phyloP scores from a whole-genome alignment of 2,888 invertebrate genomes.

The Mechanitis messenoides region DNA sequence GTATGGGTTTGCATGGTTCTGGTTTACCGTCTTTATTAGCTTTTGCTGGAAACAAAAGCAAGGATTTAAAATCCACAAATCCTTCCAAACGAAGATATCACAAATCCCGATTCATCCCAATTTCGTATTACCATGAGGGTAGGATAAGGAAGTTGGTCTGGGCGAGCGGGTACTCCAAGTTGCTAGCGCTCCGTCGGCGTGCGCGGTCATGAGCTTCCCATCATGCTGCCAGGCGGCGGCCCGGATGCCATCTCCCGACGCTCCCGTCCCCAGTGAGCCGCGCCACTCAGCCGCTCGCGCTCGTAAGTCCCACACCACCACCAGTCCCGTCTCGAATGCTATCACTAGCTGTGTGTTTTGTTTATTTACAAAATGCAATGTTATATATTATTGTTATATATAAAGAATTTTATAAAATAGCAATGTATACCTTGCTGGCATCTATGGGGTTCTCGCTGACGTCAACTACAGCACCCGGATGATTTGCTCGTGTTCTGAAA shows the following conservation, averaged over 20 bases:
- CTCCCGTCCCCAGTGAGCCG: conserved; percentile 86
- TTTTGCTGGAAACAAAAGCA: conserved; percentile 81
- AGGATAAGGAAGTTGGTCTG: conserved; percentile 87
- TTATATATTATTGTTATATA: neutral
- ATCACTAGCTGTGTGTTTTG: conserved; percentile 87
- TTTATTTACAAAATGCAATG: too few species aligned
- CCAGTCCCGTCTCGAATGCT: conserved; percentile 95
- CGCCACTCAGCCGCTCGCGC: conserved; percentile 90
- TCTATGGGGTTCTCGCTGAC: conserved; percentile 98
- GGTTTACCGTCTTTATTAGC: conserved; percentile 93
- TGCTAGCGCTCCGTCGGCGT: conserved; percentile 95
- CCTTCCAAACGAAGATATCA: neutral
- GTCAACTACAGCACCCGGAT: conserved; percentile 97
- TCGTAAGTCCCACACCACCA: conserved; percentile 97
- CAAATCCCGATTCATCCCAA: too few species aligned
- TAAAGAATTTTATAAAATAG: neutral
- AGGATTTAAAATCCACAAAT: neutral
- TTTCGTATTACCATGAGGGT: conserved; percentile 87
- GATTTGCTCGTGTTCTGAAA: conserved; percentile 93
- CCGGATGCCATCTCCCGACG: conserved; percentile 85
- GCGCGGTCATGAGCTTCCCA: conserved; percentile 97
- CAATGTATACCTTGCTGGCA: conserved; percentile 88
- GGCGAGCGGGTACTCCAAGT: conserved; percentile 91
- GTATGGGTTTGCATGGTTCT: conserved; percentile 95
- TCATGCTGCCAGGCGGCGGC: conserved; percentile 98